Base-by-base conservation (phyloP, 92 coral and sea anemone species). In the Umimayanthus chanpuru region DNA sequence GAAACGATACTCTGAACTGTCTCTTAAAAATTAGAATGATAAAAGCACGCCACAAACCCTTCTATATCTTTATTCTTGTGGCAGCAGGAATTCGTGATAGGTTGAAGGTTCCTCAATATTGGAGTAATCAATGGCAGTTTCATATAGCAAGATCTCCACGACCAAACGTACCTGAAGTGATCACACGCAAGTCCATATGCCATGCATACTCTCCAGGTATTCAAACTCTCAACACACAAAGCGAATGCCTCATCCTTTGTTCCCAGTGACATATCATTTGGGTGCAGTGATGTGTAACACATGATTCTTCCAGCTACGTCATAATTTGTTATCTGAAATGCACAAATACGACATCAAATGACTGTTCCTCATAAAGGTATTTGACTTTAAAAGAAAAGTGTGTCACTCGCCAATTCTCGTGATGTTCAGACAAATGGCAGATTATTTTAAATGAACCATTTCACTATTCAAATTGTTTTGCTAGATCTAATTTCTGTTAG, bases 131-230 rank as follows among this genome's bases (percentile, higher is more conserved):
- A 3, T 53, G 12, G 12, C 16, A 53, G 58, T 53, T 53, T 14
- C 20, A 20, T 53, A 15, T 53, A 53, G 12, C 14, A 2, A 11
- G 18, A 53, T 7, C 26, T 21, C 30, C n/a, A 47, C 76, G 4
- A 66, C 25, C 2, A 41, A 70, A 36, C 79, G 40, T 86, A 97
- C 99, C 98, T 95, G 50, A 97, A 91, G 16, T 90, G 92, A 49
- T 89, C 94, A 91, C 99, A 95, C 5, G 98, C 95, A 25, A 97
- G 85, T 29, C 99, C 99, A 90, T 97, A 97, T 81, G 92, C 88
- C 11, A 97, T 79, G 81, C 98, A 95, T 32, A 93, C 94, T 36
- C 90, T 93, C 99, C 99, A 97, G 0, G 93, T 90, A 26, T 94
- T 90, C 32, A 95, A 84, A 80, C 99, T 97, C 90, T 97, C 99